Base-by-base conservation (phyloP, 2,888 invertebrate genomes). In the Drosophila anomalata region DNA sequence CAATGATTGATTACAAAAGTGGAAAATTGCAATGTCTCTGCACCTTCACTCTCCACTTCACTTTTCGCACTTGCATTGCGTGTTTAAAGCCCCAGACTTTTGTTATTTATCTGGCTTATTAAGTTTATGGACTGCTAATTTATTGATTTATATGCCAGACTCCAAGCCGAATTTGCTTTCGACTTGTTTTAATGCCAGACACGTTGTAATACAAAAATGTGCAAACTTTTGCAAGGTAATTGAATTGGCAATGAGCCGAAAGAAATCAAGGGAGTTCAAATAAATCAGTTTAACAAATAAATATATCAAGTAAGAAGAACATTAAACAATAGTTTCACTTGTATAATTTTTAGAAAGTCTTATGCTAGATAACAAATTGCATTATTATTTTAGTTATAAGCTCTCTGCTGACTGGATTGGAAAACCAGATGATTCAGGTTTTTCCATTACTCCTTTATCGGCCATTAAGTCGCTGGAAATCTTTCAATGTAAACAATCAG, bases 61-160 rank as follows among this genome's bases (percentile, higher is more conserved):
- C 36, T 6, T 33, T 26, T 36, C 29, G 46, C 53, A 53, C 46
- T 67, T 44, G 39, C 62, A 60, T 63, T 84, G 85, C 52, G 51
- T 63, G 60, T 4, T 24, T 33, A 42, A 20, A n/a, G 17, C 29
- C 12, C 22, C 17, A 17, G 20, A 3, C 31, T 47, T 61, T 73
- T 42, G 41, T 66, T 63, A 57, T 57, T 66, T 63, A 67, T 61
- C 65, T 56, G 61, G 56, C 59, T 67, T 72, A 57, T 72, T 85
- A 79, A 77, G 71, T 83, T 83, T 76, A 86, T 80, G 76, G 58
- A 65, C 87, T 86, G 81, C 66, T 81, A 78, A 81, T 81, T 83
- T 73, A 81, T 78, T 63, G 59, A 62, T 73, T 70, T 36, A 53
- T 67, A 42, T 50, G 59, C 59, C 67, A 46, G 24, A 55, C 39